Evolutionary conservation across 2,797 vertebrate genomes (phyloP), one percentile per base, ranked within the genome.

Genomic region (Gadopsis marmoratus): DNA sequence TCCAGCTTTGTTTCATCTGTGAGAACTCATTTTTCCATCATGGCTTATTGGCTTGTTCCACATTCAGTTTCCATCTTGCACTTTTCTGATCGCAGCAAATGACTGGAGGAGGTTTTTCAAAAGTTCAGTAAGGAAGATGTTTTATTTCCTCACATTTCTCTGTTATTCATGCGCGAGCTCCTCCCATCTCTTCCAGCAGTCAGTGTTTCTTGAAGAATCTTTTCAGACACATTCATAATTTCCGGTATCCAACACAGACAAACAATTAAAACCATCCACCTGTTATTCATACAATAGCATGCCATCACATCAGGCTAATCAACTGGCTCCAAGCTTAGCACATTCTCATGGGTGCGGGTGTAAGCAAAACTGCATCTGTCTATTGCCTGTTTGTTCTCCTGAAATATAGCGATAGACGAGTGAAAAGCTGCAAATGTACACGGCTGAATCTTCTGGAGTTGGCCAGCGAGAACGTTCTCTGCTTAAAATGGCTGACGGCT

Each of bases 51-150:
- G 71, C 78, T 83, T 75, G 19, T 29, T 33, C 50, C 65, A 54
- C 71, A 75, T 45, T 63, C 39, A 69, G 47, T 58, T 78, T 78
- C 71, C 47, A 62, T 66, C 29, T 26, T 35, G 35, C 74, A 55
- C 7, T 7, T 72, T 54, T 62, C 35, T 9, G 60, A 14, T 12
- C 70, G 10, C 19, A 26, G 75, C 50, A 74, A 63, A 60, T 16
- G 14, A 31, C 50, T 41, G 14, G 41, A 39, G 69, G 41, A 54
- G 26, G 26, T n/a, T 71, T 55, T 74, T 29, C 43, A 66, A 72
- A 69, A 66, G 50, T 63, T 56, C 12, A 59, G 16, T 21, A 54
- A 54, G 39, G 14, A 61, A 53, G 41, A 71, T 39, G 0, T 1
- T 26, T 26, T 3, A 41, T 50, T 69, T 54, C 13, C 55, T 39